Base-by-base conservation (phyloP, 2,888 invertebrate species). In the Nezara viridula region DNA sequence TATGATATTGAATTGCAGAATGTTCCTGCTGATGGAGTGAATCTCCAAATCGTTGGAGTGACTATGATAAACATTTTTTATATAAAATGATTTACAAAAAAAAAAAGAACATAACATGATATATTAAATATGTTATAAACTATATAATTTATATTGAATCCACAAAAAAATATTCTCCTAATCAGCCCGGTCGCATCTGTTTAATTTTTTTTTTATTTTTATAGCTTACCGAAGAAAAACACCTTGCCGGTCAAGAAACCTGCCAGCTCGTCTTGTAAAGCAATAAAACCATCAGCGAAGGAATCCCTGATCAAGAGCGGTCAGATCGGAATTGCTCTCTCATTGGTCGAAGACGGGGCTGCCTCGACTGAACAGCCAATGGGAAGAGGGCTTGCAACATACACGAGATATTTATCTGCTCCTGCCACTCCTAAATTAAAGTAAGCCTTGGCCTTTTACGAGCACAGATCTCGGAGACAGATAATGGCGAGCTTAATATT, bases 371-470 rank as follows among this genome's bases (percentile, higher is more conserved):
- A 44, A 40, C 44, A 44, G 16, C 81, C 81, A 81, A 81, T 81
- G 12, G 44, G 81, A 81, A n/a, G 81, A 16, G n/a, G 81, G 44
- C 81, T 81, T 47, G 81, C 81, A 81, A 81, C 81, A 40, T 40
- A 81, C 44, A 5, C 81, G n/a, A 81, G 81, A 81, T 81, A 81
- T 81, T 81, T 81, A 81, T 81, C 81, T 44, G 81, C 81, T 81
- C 81, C 81, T 81, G 81, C 44, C 81, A 44, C 81, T 81, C 81
- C 81, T 81, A 77, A 77, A 77, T 77, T 77, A 77, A 77, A 77
- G 77, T 81, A 81, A 81, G 81, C 81, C 81, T 81, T 40, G 81
- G 44, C 44, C 81, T 81, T 81, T 81, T 81, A 81, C 81, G 81
- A 81, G 44, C 44, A 44, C 44, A 81, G 81, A 81, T 81, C 81